A percentile compares a stretch with the other conserved stretches of the same genome.
phyloP scores from a whole-genome alignment of 2,888 invertebrate species.

The Deilephila elpenor region DNA sequence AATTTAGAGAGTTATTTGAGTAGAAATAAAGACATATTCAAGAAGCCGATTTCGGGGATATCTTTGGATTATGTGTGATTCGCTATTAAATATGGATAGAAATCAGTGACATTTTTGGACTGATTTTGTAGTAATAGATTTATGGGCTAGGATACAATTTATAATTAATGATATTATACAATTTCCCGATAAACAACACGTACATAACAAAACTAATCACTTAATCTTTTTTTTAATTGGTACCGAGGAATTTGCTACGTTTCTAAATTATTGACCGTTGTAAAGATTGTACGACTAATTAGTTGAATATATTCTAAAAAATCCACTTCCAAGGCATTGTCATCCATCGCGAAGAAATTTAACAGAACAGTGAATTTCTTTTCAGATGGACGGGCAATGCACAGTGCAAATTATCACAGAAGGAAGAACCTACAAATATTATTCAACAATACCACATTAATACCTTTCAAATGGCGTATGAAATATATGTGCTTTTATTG shows the following conservation, averaged over 20 bases:
- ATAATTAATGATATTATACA: too few relatives aligned
- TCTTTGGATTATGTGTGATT: background rate
- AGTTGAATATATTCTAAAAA: background rate
- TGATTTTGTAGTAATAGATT: too few relatives aligned
- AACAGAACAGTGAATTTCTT: slow-evolving; percentile 63
- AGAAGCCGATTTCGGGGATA: background rate
- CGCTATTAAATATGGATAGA: too few relatives aligned
- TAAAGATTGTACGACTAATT: background rate
- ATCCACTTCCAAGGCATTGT: background rate
- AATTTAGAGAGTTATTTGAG: slow-evolving; percentile 37
- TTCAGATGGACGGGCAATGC: slow-evolving; percentile 68
- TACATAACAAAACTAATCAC: too few relatives aligned
- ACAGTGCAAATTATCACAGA: slow-evolving; percentile 49
- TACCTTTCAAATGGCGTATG: slow-evolving; percentile 75
- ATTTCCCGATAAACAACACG: too few relatives aligned
- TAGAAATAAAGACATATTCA: background rate
- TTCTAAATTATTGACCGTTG: background rate
- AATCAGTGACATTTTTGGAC: too few relatives aligned
- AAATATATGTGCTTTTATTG: slow-evolving; percentile 76
- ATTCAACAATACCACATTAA: slow-evolving; percentile 73
- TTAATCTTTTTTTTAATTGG: too few relatives aligned
- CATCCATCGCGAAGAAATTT: slow-evolving; percentile 62
- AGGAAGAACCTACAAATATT: slow-evolving; percentile 64
- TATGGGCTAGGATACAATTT: too few relatives aligned
- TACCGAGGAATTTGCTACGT: background rate